A percentile compares a stretch with the other conserved stretches of the same genome.
Evolutionary conservation across 2,797 vertebrate genomes (phyloP).

Genomic region (Acestrorhynchus altus): DNA sequence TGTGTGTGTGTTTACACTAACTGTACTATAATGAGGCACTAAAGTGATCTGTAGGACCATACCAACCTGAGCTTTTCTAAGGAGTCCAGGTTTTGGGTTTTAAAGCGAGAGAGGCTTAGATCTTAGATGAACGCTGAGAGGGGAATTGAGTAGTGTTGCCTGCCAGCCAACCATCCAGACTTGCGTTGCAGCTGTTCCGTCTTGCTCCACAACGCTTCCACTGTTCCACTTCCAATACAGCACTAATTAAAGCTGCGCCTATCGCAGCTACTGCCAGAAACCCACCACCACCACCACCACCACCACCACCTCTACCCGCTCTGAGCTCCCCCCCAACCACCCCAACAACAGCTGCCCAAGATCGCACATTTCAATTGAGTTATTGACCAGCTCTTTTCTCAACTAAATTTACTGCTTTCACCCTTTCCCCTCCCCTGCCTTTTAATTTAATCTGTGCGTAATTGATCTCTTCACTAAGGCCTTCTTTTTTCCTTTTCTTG

Average conservation of each 20-base stretch:
- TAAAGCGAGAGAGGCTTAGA: background rate
- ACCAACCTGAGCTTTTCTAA: slow-evolving; percentile 8
- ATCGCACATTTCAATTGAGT: slow-evolving; percentile 51
- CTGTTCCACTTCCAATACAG: slow-evolving; percentile 68
- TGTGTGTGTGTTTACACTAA: background rate
- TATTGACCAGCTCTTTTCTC: slow-evolving; percentile 49
- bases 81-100: background rate
- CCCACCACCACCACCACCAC: slow-evolving; percentile 35
- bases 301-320: slow-evolving; percentile 41
- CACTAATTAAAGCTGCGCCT: slow-evolving; percentile 72
- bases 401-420: slow-evolving; percentile 54
- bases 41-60: background rate
- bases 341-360: slow-evolving; percentile 46
- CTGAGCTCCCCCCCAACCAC: slow-evolving; percentile 1
- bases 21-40: no score
- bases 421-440: slow-evolving; percentile 34
- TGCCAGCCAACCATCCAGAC: slow-evolving; percentile 55
- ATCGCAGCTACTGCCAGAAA: slow-evolving; percentile 59
- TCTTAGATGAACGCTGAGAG: slow-evolving; percentile 36
- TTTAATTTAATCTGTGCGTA: slow-evolving; percentile 52
- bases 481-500: slow-evolving; percentile 21
- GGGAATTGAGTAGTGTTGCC: slow-evolving; percentile 32
- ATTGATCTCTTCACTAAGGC: slow-evolving; percentile 48
- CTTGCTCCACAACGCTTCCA: slow-evolving; percentile 71
- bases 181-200: slow-evolving; percentile 70